A percentile compares a stretch with the other conserved stretches of the same genome.
Conservation (phyloP, 2,113 vertebrate species). For the Microtus ochrogaster region DNA sequence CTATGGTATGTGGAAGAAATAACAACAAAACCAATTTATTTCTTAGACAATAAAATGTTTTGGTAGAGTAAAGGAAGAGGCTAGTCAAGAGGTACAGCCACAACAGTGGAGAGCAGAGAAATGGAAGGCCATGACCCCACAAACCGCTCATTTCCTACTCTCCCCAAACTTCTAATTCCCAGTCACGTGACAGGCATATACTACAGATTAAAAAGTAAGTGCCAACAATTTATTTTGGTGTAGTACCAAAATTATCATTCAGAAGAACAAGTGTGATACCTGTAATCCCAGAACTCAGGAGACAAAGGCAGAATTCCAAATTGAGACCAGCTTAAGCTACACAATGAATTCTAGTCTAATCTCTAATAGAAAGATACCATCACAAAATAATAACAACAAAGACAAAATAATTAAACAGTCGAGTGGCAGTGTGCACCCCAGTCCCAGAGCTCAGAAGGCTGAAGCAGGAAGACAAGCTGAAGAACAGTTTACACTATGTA, state of each 20-base stretch:
- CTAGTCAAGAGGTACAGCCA: background rate
- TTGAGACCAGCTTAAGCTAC: background rate
- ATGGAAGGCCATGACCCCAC: background rate
- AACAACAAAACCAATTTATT: background rate
- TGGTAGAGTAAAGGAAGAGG: background rate
- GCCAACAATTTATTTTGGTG: constrained; percentile 25
- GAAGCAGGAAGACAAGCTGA: background rate
- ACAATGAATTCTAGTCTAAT: background rate
- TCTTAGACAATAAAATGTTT: background rate
- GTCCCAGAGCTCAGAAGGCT: background rate
- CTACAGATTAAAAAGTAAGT: constrained; percentile 10
- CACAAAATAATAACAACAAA: background rate
- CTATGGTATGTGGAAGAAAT: background rate
- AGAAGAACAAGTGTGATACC: background rate
- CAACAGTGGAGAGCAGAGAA: background rate
- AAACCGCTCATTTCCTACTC: constrained; percentile 29
- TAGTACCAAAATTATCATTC: constrained; percentile 26
- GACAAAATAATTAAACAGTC: background rate
- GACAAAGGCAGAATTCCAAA: background rate
- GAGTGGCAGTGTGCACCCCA: background rate
- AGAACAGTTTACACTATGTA: background rate
- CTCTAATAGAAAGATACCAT: background rate
- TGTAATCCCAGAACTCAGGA: background rate
- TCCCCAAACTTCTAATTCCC: background rate
- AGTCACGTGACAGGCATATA: background rate